Evolutionary conservation across 2,888 invertebrate species (phyloP), one percentile per base, ranked within the genome.

Genomic region (Tipula unca): DNA sequence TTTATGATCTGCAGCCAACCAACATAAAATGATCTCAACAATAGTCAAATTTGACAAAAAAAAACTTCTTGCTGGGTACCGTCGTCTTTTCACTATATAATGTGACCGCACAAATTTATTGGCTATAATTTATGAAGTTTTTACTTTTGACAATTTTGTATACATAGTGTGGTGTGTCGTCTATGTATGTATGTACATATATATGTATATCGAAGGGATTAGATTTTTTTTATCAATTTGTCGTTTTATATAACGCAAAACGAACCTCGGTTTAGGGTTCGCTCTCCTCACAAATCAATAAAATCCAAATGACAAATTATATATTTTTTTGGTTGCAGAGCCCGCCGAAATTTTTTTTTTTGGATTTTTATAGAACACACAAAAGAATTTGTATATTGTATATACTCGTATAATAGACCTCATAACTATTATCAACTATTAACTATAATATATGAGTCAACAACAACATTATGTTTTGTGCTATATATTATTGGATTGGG

Each of bases 361-460:
- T 39, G 39, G 6, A 2, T 39, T 39, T 13, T 36, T 39, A 17
- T 54, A 17, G 48, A 17, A 5, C 4, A 13, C 48, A 54, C 17
- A 54, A 54, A 54, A 54, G 48, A 54, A 17, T 54, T 54, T 48
- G 8, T 39, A 2, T n/a, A n/a, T n/a, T n/a, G n/a, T 39, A 39
- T 39, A 48, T 48, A n/a, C n/a, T n/a, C n/a, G n/a, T 48, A 48
- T 69, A 69, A 69, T 69, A 25, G 69, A 69, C 69, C 69, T 69
- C 69, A 69, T 25, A 69, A 69, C 69, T 69, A 69, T 69, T 69
- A 69, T 69, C 69, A 69, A 69, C 69, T 69, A 69, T 69, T 69
- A 69, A 48, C 10, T 48, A 48, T 48, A 48, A 69, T 25, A 69
- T 69, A 69, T 69, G 69, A 69, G 69, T 69, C 69, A 69, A 69